A percentile compares a stretch with the other conserved stretches of the same genome.
Evolutionary conservation across 2,888 invertebrate species (phyloP).

Genomic region (Pandemis heparana): DNA sequence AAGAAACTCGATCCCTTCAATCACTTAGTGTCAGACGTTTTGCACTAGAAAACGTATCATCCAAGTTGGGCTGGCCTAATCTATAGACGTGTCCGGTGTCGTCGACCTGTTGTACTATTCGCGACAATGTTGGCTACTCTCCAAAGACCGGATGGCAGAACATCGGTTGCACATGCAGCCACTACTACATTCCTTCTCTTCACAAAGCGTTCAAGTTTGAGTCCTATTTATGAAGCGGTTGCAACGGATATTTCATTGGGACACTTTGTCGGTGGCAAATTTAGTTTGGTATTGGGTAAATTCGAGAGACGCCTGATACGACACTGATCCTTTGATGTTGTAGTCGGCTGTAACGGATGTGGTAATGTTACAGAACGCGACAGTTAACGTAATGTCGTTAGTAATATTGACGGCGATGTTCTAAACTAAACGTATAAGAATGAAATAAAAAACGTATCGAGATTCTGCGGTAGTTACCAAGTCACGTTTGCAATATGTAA

Average conservation of each 20-base stretch:
- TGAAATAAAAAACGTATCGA: constrained; percentile 16
- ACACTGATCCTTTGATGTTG: constrained; percentile 58
- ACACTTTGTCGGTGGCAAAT: constrained; percentile 43
- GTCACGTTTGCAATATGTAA: neutral
- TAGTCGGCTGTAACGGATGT: constrained; percentile 57
- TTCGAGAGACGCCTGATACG: constrained; percentile 57
- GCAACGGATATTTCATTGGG: constrained; percentile 19
- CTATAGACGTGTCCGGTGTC: constrained; percentile 52
- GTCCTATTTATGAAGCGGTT: constrained; percentile 25
- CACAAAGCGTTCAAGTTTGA: constrained; percentile 12
- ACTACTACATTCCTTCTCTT: constrained; percentile 38
- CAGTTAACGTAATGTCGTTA: constrained; percentile 44
- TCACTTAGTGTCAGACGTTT: neutral
- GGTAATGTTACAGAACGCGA: constrained; percentile 51
- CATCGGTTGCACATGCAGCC: constrained; percentile 57
- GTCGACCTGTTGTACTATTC: constrained; percentile 66
- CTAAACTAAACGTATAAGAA: constrained; percentile 3
- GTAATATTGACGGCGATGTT: constrained; percentile 14
- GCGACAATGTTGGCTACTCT: constrained; percentile 70
- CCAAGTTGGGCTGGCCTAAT: constrained; percentile 10
- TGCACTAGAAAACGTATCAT: constrained; percentile 7
- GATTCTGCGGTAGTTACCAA: neutral
- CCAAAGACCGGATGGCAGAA: constrained; percentile 70
- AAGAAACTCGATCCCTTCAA: constrained; percentile 1
- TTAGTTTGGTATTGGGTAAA: constrained; percentile 52